Percentiles rank a stretch among this genome's conserved stretches.
These are phyloP conservation scores for Venustaconcha ellipsiformis DNA, from an alignment of 1,140 invertebrate genomes.

Conservation along the genomic window DNA sequence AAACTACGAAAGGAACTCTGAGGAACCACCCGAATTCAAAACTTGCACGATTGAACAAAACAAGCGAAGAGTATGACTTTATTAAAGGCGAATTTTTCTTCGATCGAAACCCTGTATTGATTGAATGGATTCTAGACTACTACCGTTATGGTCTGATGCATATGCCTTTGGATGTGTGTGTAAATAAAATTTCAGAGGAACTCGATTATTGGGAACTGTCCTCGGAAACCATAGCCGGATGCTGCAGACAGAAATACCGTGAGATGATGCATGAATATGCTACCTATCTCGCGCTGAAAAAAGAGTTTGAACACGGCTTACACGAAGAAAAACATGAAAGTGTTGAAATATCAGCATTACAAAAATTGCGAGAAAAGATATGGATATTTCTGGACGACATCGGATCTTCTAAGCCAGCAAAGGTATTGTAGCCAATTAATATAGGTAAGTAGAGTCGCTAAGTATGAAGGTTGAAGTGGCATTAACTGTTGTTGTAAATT, in stretches of 20 bases:
- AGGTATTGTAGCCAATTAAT: constrained; percentile 7
- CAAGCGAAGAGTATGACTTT: constrained; percentile 15
- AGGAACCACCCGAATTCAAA: constrained; percentile 20
- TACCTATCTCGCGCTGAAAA: constrained; percentile 23
- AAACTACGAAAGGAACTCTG: constrained; percentile 21
- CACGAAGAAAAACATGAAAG: background rate
- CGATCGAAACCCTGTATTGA: constrained; percentile 24
- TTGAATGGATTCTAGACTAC: constrained; percentile 20
- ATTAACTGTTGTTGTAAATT: no score
- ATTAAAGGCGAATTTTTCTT: constrained; percentile 14
- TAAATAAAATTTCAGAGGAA: constrained; percentile 12
- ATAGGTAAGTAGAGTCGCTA: background rate
- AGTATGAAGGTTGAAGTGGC: no score
- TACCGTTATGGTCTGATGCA: constrained; percentile 23
- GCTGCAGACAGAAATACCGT: constrained; percentile 25
- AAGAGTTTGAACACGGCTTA: constrained; percentile 7
- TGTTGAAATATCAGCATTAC: background rate
- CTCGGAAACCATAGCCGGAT: constrained; percentile 20
- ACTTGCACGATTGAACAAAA: constrained; percentile 9
- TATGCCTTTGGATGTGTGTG: constrained; percentile 13
- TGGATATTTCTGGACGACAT: constrained; percentile 27
- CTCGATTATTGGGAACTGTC: constrained; percentile 18
- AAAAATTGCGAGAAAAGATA: constrained; percentile 8
- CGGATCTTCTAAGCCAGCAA: constrained; percentile 15
- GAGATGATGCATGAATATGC: constrained; percentile 17